A percentile compares a stretch with the other conserved stretches of the same genome.
phyloP scores from a whole-genome alignment of 35 echinoderm and acorn worm species.

The Heliocidaris erythrogramma region DNA sequence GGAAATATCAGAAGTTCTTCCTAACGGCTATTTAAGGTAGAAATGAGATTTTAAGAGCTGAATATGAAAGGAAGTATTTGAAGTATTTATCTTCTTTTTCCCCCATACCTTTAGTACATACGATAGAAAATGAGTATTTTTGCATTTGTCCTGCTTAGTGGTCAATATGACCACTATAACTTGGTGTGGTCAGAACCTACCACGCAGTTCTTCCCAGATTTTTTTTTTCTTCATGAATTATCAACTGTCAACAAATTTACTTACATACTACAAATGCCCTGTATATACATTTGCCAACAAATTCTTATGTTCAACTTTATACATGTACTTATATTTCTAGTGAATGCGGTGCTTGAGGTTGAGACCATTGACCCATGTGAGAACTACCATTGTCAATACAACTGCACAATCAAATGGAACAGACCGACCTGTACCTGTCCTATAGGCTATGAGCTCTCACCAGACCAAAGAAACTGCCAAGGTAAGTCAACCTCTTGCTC shows the following conservation, averaged over 20 bases:
- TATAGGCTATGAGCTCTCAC: constrained; percentile 42
- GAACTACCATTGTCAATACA: constrained; percentile 45
- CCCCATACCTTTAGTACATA: no score
- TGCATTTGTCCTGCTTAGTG: no score
- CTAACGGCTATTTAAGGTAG: no score
- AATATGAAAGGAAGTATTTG: no score
- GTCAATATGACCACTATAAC: no score
- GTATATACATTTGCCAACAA: not conserved
- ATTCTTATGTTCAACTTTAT: not conserved
- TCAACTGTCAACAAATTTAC: not conserved
- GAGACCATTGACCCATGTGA: constrained; percentile 53
- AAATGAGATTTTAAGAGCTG: no score
- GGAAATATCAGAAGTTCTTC: no score
- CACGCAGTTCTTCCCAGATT: no score
- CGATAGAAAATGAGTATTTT: no score
- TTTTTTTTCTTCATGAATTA: not conserved
- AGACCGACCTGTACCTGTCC: constrained; percentile 33
- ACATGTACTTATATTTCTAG: constrained; percentile 31
- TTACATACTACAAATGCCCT: not conserved
- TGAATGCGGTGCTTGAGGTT: not conserved
- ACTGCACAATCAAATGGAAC: constrained; percentile 57
- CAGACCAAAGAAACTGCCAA: constrained; percentile 31
- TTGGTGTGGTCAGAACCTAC: no score
- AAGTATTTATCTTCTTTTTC: no score
- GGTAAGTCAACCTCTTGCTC: not conserved